Evolutionary conservation across 2,797 vertebrate genomes (phyloP), one percentile per base, ranked within the genome.

Genomic region (Myotis pilosus): DNA sequence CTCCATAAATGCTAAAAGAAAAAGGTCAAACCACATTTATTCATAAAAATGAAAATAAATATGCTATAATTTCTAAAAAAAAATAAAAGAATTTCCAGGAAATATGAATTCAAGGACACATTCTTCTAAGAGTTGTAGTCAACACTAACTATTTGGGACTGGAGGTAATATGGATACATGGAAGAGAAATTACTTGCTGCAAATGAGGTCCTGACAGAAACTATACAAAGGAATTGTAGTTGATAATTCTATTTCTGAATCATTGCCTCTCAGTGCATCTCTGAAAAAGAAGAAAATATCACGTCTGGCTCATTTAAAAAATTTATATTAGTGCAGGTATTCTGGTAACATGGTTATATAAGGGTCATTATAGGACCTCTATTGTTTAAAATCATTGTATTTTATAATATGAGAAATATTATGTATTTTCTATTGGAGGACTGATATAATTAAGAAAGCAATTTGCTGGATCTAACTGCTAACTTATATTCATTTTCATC

Each of bases 241-340:
- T 97, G 68, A 82, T 97, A 98, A 97, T 94, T 94, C 23, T 64
- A 92, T 91, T 10, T 0, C 62, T 97, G 97, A 97, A 97, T 97
- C 95, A 97, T 0, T 15, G 60, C 57, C 51, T 85, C 38, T 91
- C 89, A 94, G 41, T 28, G 83, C 41, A 91, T 95, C 95, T 97
- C 22, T 95, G 94, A 96, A 94, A 97, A 89, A 93, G 89, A 95
- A 97, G 91, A 97, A 96, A 95, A 95, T 95, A 57, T 84, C 55
- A 25, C 96, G 76, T 44, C 25, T 82, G 84, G 8, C 55, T 97
- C 53, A 92, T 96, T 82, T 78, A 80, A 92, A 97, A 71, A 78
- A 66, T 95, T 95, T 38, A 5, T n/a, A 87, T 85, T 92, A 94
- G 88, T 91, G 23, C 57, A 82, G 89, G 69, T 91, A 85, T 94